Conservation (phyloP, 2,797 vertebrate genomes). For the Phataginus tricuspis region DNA sequence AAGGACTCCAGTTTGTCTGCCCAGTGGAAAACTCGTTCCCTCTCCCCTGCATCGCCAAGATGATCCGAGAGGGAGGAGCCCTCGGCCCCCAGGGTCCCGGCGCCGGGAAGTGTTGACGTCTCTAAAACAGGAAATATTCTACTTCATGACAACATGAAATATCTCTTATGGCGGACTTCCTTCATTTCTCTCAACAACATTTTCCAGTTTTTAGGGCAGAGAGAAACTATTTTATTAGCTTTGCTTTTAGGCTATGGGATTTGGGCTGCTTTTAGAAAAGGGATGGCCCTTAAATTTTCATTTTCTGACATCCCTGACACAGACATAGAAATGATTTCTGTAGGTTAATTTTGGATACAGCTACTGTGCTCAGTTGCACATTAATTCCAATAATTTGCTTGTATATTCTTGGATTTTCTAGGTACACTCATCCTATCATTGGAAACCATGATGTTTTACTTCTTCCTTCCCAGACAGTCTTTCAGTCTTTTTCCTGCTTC, state of each 20-base stretch:
- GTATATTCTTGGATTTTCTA: too few relatives aligned
- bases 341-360: not conserved
- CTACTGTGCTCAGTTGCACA: not conserved
- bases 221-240: not conserved
- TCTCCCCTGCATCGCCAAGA: too few relatives aligned
- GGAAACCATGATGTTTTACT: not conserved
- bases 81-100: too few relatives aligned
- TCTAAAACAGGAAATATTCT: not conserved
- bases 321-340: not conserved
- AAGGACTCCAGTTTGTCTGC: too few relatives aligned
- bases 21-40: too few relatives aligned
- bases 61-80: not conserved
- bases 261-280: not conserved
- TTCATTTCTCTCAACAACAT: not conserved
- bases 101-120: not conserved
- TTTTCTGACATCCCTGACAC: not conserved
- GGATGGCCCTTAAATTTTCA: not conserved
- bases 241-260: not conserved
- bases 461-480: not conserved
- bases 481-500: not conserved
- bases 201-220: not conserved
- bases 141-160: not conserved
- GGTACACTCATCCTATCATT: not conserved
- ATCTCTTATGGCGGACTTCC: not conserved
- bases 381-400: not conserved